Evolutionary conservation across 2,888 invertebrate species (phyloP), one percentile per base, ranked within the genome.

Genomic region (Xestia xanthographa): DNA sequence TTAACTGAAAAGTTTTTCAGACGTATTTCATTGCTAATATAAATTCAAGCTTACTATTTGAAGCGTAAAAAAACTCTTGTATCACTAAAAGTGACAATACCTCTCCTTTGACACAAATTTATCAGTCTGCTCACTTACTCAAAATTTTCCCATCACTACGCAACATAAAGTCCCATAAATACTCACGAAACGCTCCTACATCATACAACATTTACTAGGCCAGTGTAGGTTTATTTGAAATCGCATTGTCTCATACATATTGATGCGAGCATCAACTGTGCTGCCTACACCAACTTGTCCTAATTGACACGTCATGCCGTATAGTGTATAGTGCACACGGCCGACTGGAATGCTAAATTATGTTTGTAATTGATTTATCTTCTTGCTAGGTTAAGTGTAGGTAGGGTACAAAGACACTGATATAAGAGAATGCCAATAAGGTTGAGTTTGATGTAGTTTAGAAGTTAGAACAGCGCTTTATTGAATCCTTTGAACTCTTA

Each of bases 161-260:
- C 20, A 22, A 41, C 0, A 38, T 29, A 60, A 45, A 26, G 56
- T 14, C 3, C 58, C 5, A 45, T 66, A 63, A 45, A 69, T 41
- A 77, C n/a, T 6, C 53, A 70, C 53, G n/a, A n/a, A 12, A 5
- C 4, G 45, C 48, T 67, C 26, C 63, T 69, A 66, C 63, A 76
- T 14, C 48, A 41, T 63, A 77, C 66, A 78, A 48, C 29, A 29
- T 79, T 71, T 78, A 79, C 79, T 87, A 85, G 77, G 80, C 62
- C 79, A 72, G 75, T 78, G 87, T 84, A 78, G 85, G 83, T 68
- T 84, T 79, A 75, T 74, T 87, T 73, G 70, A 73, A 84, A 83
- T 77, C 70, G 82, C 14, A 48, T 43, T 50, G 65, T 68, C 69
- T 85, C 88, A 88, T 87, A 74, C 85, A 88, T 87, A 87, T 87